Evolutionary conservation across 92 coral and sea anemone genomes (phyloP).

Genomic region (Epizoanthus illoricatus): DNA sequence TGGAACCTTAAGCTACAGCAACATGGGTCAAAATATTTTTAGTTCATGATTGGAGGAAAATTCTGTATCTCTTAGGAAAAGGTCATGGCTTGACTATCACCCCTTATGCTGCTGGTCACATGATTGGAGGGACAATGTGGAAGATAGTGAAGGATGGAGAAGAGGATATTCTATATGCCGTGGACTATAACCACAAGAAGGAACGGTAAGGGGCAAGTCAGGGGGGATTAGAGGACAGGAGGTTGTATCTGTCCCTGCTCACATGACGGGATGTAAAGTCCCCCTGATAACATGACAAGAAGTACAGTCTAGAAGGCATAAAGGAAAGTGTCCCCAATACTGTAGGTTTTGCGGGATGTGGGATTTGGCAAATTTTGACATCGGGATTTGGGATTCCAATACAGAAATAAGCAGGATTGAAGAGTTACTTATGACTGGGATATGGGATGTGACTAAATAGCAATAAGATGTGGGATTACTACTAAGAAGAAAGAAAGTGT

Average conservation of each 20-base stretch:
- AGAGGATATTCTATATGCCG: constrained; percentile 97
- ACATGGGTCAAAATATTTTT: neutral
- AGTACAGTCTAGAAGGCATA: too few relatives aligned
- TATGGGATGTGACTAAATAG: too few relatives aligned
- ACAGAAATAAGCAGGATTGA: too few relatives aligned
- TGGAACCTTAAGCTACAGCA: too few relatives aligned
- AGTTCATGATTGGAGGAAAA: neutral
- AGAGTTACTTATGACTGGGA: too few relatives aligned
- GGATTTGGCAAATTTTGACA: too few relatives aligned
- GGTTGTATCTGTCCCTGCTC: neutral
- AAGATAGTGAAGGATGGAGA: constrained; percentile 99
- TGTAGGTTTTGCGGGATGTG: too few relatives aligned
- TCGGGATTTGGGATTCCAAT: too few relatives aligned
- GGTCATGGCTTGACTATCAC: constrained; percentile 98
- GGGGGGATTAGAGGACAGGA: neutral
- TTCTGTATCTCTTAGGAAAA: constrained; percentile 59
- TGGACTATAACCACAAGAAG: constrained; percentile 97
- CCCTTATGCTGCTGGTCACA: constrained; percentile 99
- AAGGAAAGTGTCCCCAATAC: too few relatives aligned
- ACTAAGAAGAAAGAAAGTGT: too few relatives aligned
- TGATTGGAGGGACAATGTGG: constrained; percentile 99
- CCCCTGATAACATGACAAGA: neutral
- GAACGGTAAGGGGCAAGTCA: constrained; percentile 57
- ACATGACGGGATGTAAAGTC: neutral
- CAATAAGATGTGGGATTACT: too few relatives aligned